Evolutionary conservation across 64 coral and sea anemone species (phyloP).

Genomic region (Dendrophyllia cribrosa): DNA sequence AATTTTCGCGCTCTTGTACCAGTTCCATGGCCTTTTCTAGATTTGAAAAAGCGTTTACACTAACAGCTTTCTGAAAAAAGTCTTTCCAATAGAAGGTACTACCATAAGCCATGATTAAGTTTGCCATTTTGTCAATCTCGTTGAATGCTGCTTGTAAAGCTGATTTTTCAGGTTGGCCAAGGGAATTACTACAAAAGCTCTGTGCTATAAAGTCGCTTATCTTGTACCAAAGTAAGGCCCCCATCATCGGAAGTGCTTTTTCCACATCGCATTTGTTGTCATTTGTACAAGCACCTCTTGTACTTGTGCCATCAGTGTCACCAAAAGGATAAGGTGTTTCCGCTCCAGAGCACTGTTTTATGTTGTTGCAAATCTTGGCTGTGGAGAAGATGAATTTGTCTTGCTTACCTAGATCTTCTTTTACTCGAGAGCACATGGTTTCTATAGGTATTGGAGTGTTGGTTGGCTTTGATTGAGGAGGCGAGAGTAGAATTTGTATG

Average conservation of each 20-base stretch:
- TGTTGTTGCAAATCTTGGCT: conserved; percentile 2
- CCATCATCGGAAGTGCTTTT: conserved; percentile 33
- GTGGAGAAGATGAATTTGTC: not conserved
- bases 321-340: conserved; percentile 26
- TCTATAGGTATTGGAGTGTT: not conserved
- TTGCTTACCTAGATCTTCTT: conserved; percentile 21
- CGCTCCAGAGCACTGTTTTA: conserved; percentile 21
- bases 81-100: conserved; percentile 37
- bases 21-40: conserved; percentile 1
- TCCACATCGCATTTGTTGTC: not conserved
- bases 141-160: not conserved
- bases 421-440: conserved; percentile 34
- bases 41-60: not conserved
- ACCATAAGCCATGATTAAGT: conserved; percentile 11
- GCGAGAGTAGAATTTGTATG: not conserved
- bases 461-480: not conserved
- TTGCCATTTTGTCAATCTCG: conserved; percentile 28
- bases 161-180: not conserved
- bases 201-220: conserved; percentile 24
- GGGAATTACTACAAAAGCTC: conserved; percentile 42
- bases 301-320: conserved; percentile 14
- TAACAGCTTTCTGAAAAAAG: conserved; percentile 5
- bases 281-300: conserved; percentile 10
- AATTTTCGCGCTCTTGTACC: conserved; percentile 6
- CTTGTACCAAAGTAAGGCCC: conserved; percentile 48